Evolutionary conservation across 2,113 vertebrate genomes (phyloP), one percentile per base, ranked within the genome.

Genomic region (Cyprinus carpio): DNA sequence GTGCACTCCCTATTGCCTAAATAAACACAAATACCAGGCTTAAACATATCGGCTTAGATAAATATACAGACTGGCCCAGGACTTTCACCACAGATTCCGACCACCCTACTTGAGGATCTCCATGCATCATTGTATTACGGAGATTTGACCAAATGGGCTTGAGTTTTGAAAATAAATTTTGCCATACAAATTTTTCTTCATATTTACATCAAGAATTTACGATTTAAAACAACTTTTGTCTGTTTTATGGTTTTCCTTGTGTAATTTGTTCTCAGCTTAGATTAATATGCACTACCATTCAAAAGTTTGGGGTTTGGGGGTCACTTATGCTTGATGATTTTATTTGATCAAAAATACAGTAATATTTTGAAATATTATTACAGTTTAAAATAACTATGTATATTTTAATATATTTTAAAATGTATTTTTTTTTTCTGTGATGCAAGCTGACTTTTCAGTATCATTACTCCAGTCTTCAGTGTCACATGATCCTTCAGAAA

Each of bases 11-110:
- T 83, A 90, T 90, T 90, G 91, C 91, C 90, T 92, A 91, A 92
- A 92, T 92, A 91, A 92, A 94, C 92, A 92, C 83, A 88, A 93
- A 92, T 91, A 91, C 91, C 90, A 92, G 91, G 91, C 91, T 92
- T 90, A 90, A 88, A 86, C 92, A 90, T 88, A 90, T 90, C 93
- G 91, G 88, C 92, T 92, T 89, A 91, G 90, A 92, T 91, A 93
- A 93, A 94, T 91, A 93, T 69, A 91, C 90, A 83, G 76, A 65
- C 85, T 78, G 71, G 83, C 87, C 78, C 86, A 89, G 83, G 86
- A 90, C 88, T 89, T 90, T 89, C 89, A 91, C 89, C 81, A 88
- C 83, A 89, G 89, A 81, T 75, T 49, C 72, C 85, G 54, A 72
- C 81, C 78, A 34, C 85, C 77, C 80, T 80, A 82, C 18, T 82